Evolutionary conservation across 2,888 invertebrate species (phyloP).

Genomic region (Caenorhabditis auriculariae): DNA sequence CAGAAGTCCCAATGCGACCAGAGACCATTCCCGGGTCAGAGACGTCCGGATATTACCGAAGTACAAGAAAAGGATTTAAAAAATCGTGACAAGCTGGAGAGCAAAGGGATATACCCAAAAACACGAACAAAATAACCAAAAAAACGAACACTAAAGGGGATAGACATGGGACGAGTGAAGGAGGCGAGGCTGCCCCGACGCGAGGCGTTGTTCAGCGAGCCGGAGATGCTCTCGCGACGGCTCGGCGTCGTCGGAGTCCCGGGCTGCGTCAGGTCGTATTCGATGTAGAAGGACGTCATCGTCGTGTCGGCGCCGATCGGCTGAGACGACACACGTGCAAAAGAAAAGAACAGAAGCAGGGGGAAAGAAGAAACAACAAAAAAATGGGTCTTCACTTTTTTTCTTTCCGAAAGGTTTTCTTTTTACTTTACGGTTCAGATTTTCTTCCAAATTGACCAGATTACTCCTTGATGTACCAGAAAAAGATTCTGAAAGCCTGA

Average conservation of each 20-base stretch:
- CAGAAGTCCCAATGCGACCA: no score
- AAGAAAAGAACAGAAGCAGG: no score
- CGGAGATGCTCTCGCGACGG: conserved; percentile 19
- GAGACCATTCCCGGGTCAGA: no score
- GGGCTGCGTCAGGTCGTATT: conserved; percentile 31
- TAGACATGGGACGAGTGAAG: conserved; percentile 24
- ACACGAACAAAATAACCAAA: no score
- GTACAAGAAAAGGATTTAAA: no score
- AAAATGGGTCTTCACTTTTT: conserved; percentile 1
- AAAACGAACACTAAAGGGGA: conserved; percentile 30
- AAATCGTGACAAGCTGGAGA: background rate
- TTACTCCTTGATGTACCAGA: no score
- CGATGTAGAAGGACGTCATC: conserved; percentile 30
- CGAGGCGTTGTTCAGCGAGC: conserved; percentile 10
- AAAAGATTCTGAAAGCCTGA: no score
- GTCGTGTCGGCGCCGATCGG: conserved; percentile 20
- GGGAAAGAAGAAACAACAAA: background rate
- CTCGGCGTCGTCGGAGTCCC: conserved; percentile 18
- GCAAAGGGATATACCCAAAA: background rate
- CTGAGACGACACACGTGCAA: no score
- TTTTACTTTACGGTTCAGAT: no score
- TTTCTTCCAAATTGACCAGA: no score
- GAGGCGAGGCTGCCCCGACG: conserved; percentile 27
- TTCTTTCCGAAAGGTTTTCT: no score
- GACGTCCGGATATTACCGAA: no score